These are phyloP conservation scores for Yasuhikotakia modesta DNA, from an alignment of 2,797 vertebrate species.

Conservation along the genomic window DNA sequence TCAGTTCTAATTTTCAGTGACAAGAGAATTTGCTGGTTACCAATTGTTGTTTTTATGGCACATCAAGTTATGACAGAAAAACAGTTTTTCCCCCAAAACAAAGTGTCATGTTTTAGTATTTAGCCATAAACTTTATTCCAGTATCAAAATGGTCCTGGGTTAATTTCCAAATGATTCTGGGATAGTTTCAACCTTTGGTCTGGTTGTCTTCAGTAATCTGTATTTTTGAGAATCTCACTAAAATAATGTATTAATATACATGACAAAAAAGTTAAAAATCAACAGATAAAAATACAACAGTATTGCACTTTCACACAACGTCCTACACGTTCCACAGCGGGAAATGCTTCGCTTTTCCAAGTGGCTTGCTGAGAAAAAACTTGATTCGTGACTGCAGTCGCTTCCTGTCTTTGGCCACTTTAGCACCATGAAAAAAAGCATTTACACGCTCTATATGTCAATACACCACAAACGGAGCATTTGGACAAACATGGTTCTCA, in stretches of 20 bases:
- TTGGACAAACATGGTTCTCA: constrained; percentile 57
- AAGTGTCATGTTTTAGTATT: background rate
- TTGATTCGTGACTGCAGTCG: constrained; percentile 33
- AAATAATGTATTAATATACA: constrained; percentile 54
- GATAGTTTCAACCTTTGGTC: constrained; percentile 36
- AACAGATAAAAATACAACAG: constrained; percentile 61
- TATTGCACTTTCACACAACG: constrained; percentile 82
- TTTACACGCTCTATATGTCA: constrained; percentile 11
- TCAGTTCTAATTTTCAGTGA: background rate
- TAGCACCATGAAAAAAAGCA: constrained; percentile 46
- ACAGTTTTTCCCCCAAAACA: no score
- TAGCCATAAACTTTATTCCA: background rate
- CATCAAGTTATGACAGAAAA: background rate
- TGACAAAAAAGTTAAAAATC: constrained; percentile 50
- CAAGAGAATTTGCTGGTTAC: background rate
- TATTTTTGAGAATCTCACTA: constrained; percentile 23
- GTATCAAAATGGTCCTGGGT: background rate
- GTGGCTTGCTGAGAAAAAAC: constrained; percentile 54
- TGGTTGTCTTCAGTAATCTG: constrained; percentile 40
- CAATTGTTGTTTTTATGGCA: background rate
- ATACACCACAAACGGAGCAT: constrained; percentile 56
- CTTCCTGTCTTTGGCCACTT: constrained; percentile 45
- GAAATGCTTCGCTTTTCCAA: constrained; percentile 65
- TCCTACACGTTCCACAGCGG: constrained; percentile 66
- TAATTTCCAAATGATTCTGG: background rate